Conservation (phyloP, 2,888 invertebrate genomes). For the Cyrtodaria siliqua region DNA sequence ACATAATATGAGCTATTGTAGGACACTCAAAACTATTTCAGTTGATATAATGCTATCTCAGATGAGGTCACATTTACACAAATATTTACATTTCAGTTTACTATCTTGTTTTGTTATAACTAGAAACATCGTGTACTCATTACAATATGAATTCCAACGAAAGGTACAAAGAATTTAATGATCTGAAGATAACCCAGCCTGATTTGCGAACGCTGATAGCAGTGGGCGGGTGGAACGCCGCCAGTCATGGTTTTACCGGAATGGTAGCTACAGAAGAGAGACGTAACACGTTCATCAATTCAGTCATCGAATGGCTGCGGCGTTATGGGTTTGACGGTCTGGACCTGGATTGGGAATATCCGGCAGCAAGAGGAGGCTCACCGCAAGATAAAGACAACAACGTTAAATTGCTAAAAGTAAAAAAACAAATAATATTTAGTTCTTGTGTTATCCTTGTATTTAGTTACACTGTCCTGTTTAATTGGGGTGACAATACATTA, state of each 20-base stretch:
- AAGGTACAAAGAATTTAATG: slow-evolving; percentile 75
- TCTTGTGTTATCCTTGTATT: too few species aligned
- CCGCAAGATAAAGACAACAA: slow-evolving; percentile 76
- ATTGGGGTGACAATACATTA: too few species aligned
- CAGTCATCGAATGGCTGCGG: slow-evolving; percentile 70
- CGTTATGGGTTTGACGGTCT: slow-evolving; percentile 79
- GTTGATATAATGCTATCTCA: too few species aligned
- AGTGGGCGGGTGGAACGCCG: slow-evolving; percentile 82
- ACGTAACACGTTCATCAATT: slow-evolving; percentile 70
- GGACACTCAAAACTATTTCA: too few species aligned
- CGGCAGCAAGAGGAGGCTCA: slow-evolving; percentile 77
- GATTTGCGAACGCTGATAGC: slow-evolving; percentile 78
- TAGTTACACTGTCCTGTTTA: too few species aligned
- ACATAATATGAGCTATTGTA: too few species aligned
- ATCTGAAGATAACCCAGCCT: slow-evolving; percentile 74
- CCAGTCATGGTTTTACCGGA: slow-evolving; percentile 75
- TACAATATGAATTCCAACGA: not conserved
- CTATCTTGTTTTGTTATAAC: too few species aligned
- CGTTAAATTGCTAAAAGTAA: slow-evolving; percentile 73
- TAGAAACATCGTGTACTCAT: too few species aligned
- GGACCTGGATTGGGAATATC: slow-evolving; percentile 82
- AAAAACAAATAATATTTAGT: too few species aligned
- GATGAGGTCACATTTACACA: too few species aligned
- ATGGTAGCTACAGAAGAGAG: slow-evolving; percentile 65
- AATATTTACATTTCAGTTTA: too few species aligned